Evolutionary conservation across 2,113 vertebrate genomes (phyloP).

Genomic region (Ophiodon elongatus): DNA sequence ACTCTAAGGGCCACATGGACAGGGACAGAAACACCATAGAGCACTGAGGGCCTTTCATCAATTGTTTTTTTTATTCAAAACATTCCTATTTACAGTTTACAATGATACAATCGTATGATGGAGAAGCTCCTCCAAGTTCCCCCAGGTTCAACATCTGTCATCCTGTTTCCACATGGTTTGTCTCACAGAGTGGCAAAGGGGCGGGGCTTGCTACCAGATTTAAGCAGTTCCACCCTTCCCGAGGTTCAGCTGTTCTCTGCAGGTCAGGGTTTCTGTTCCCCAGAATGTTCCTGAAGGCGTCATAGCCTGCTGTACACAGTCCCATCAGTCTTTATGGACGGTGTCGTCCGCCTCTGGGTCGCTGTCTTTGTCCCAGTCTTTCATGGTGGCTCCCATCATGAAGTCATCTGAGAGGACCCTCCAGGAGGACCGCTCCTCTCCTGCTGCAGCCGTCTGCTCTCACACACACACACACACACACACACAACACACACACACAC

Average conservation of each 20-base stretch:
- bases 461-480: neutral
- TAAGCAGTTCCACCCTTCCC: neutral
- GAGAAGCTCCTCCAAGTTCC: neutral
- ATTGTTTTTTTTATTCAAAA: conserved; percentile 40
- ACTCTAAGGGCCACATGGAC: neutral
- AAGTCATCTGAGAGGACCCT: conserved; percentile 94
- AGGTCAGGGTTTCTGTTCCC: neutral
- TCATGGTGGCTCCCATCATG: conserved; percentile 98
- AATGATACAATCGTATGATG: neutral
- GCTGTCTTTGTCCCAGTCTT: conserved; percentile 96
- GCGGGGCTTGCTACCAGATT: neutral
- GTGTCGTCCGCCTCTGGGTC: conserved; percentile 72
- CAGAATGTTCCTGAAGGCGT: neutral
- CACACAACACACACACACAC: too few relatives aligned
- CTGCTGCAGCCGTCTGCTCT: conserved; percentile 56
- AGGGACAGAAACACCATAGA: neutral
- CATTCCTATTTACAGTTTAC: conserved; percentile 39
- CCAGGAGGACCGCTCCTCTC: conserved; percentile 88
- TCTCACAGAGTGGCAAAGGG: neutral
- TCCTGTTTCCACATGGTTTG: neutral
- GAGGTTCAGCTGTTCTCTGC: neutral
- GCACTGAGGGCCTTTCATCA: neutral
- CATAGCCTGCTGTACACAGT: neutral
- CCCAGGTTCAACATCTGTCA: neutral
- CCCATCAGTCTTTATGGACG: neutral